Percentiles rank a stretch among this genome's conserved stretches.
phyloP scores from a whole-genome alignment of 2,797 vertebrate species.

The Phoeniculus purpureus region DNA sequence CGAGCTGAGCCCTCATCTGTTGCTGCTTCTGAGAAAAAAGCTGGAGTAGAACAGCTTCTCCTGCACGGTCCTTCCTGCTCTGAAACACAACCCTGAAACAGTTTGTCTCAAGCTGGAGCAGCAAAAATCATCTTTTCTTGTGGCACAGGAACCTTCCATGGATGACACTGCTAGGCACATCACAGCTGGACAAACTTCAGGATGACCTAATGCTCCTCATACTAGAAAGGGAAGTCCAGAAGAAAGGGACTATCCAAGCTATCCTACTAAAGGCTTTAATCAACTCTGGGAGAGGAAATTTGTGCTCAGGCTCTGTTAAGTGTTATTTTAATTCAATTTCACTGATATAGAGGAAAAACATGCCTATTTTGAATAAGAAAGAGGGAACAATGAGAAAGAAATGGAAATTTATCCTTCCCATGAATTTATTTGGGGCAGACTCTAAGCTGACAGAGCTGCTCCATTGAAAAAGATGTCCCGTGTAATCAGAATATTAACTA shows the following conservation, averaged over 20 bases:
- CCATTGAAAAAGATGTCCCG: not conserved
- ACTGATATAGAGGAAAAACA: not conserved
- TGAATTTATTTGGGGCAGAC: not conserved
- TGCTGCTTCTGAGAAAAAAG: not conserved
- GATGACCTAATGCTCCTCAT: not conserved
- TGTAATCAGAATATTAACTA: not conserved
- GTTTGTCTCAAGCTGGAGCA: not conserved
- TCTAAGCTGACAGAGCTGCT: not conserved
- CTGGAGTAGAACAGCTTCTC: not conserved
- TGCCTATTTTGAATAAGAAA: not conserved
- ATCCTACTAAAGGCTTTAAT: not conserved
- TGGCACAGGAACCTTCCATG: not conserved
- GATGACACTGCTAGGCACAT: not conserved
- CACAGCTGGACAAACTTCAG: not conserved
- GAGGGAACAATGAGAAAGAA: not conserved
- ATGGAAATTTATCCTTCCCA: not conserved
- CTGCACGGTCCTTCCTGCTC: not conserved
- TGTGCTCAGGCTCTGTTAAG: not conserved
- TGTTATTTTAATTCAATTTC: not conserved
- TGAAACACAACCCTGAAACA: not conserved
- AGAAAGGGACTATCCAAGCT: not conserved
- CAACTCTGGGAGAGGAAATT: not conserved
- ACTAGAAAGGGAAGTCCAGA: not conserved
- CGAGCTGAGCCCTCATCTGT: not conserved
- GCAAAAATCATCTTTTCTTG: not conserved